Evolutionary conservation across 2,888 invertebrate species (phyloP).

Genomic region (Aspidiotus rigidus): DNA sequence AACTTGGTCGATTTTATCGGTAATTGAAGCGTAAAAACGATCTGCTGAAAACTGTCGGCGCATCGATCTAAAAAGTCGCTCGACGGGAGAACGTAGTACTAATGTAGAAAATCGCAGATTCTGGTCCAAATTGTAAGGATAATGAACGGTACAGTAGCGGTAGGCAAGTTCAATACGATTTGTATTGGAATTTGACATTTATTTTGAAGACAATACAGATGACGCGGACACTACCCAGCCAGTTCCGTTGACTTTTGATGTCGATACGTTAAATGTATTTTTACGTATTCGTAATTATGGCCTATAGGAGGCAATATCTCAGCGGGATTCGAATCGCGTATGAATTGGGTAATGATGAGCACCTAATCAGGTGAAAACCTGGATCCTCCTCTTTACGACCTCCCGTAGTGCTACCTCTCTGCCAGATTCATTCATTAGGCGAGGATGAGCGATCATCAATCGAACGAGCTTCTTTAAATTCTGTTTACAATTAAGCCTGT

Average conservation of each 20-base stretch:
- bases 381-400: slow-evolving; percentile 29
- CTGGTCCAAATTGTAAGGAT: too few species aligned
- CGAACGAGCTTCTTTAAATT: slow-evolving; percentile 13
- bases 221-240: too few species aligned
- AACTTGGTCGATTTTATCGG: too few species aligned
- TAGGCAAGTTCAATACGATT: too few species aligned
- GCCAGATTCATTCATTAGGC: slow-evolving; percentile 23
- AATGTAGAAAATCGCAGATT: too few species aligned
- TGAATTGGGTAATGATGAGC: slow-evolving; percentile 33
- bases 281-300: slow-evolving; percentile 19
- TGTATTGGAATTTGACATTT: too few species aligned
- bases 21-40: too few species aligned
- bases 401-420: slow-evolving; percentile 22
- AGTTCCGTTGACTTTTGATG: slow-evolving; percentile 9
- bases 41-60: too few species aligned
- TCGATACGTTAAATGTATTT: slow-evolving; percentile 13
- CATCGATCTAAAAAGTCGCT: too few species aligned
- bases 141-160: too few species aligned
- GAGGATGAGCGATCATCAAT: slow-evolving; percentile 33
- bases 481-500: background rate
- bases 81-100: too few species aligned
- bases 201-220: too few species aligned
- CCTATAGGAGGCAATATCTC: slow-evolving; percentile 25
- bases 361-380: slow-evolving; percentile 34
- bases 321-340: background rate